These are phyloP conservation scores for Scytalopus superciliaris DNA, from an alignment of 2,113 vertebrate species.

Conservation along the genomic window DNA sequence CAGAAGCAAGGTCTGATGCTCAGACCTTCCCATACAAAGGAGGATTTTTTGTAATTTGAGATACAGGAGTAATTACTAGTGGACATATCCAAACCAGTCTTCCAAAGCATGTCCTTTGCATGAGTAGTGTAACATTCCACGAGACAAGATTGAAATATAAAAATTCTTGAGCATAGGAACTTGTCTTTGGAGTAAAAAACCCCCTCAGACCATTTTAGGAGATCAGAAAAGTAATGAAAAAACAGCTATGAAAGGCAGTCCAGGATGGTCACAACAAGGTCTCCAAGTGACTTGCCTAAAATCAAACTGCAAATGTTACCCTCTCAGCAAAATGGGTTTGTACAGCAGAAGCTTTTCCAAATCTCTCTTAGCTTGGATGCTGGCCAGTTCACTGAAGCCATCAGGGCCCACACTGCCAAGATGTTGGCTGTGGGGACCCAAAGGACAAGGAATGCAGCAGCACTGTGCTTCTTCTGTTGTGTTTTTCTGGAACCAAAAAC, in stretches of 20 bases:
- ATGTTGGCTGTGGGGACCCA: too few species aligned
- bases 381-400: not conserved
- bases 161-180: not conserved
- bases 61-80: not conserved
- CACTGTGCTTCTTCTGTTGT: not conserved
- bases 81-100: not conserved
- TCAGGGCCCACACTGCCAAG: not conserved
- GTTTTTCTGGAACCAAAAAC: not conserved
- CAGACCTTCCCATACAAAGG: not conserved
- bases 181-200: not conserved
- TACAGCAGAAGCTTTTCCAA: not conserved
- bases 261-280: not conserved
- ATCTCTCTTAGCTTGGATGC: not conserved
- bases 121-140: not conserved
- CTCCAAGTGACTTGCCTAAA: not conserved
- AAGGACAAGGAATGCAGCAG: not conserved
- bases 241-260: not conserved
- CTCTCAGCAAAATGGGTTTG: not conserved
- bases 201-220: not conserved
- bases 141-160: not conserved
- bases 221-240: not conserved
- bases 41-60: not conserved
- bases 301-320: not conserved
- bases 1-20: not conserved
- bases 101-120: not conserved